Evolutionary conservation across 2,113 vertebrate species (phyloP).

Genomic region (Antigone vipio): DNA sequence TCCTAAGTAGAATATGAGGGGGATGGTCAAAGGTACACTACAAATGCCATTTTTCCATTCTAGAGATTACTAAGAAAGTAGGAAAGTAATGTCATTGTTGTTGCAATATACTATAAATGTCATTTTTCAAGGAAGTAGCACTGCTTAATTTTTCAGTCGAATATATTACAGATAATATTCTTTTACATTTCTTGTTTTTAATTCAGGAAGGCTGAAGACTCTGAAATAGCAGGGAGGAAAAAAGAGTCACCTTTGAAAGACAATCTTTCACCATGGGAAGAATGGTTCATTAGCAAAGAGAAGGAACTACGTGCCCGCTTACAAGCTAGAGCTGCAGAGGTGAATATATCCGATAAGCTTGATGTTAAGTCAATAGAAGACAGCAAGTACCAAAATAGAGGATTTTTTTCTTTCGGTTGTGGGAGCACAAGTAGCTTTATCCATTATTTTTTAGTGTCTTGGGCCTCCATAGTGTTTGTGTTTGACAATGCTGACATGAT

Average conservation of each 20-base stretch:
- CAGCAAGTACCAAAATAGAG: neutral
- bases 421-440: neutral
- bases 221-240: neutral
- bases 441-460: neutral
- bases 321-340: conserved; percentile 83
- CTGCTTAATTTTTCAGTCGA: neutral
- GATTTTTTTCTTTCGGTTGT: neutral
- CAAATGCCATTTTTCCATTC: neutral
- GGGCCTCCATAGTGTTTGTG: neutral
- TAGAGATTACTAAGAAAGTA: neutral
- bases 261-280: conserved; percentile 86
- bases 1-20: fast-evolving
- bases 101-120: neutral
- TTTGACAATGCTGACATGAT: neutral
- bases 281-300: conserved; percentile 91
- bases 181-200: neutral
- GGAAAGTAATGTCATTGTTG: neutral
- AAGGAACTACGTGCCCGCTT: conserved; percentile 80
- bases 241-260: conserved; percentile 26
- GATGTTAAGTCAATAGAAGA: neutral
- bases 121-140: neutral
- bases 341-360: conserved; percentile 13
- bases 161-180: neutral
- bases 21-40: neutral
- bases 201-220: neutral